These are phyloP conservation scores for Eulemur rufifrons DNA, from an alignment of 2,113 vertebrate genomes.

Conservation along the genomic window DNA sequence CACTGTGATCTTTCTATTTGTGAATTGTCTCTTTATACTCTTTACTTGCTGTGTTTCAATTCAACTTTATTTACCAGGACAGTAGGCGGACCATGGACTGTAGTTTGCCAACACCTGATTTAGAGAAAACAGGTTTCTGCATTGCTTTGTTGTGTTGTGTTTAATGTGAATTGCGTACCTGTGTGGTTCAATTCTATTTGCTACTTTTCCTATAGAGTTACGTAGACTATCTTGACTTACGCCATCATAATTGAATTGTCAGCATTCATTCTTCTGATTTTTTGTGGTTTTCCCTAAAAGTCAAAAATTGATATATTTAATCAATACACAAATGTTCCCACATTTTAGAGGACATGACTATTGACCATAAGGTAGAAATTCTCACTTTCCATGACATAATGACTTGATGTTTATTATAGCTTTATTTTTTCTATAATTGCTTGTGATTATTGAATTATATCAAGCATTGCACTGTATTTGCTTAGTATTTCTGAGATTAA, in stretches of 20 bases:
- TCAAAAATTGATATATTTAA: background rate
- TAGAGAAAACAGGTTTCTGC: background rate
- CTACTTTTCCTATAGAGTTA: background rate
- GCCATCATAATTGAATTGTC: background rate
- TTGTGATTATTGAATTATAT: constrained; percentile 18
- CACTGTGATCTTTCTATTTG: background rate
- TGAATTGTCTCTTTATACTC: background rate
- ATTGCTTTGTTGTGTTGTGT: background rate
- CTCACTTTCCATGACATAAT: constrained; percentile 5
- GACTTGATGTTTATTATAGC: background rate
- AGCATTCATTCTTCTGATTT: background rate
- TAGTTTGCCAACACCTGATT: background rate
- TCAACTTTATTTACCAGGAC: background rate
- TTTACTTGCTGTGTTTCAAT: background rate
- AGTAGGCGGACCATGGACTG: background rate
- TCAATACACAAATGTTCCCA: background rate
- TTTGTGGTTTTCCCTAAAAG: background rate
- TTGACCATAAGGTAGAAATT: background rate
- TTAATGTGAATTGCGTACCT: background rate
- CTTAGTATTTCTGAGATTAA: background rate
- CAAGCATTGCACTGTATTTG: background rate
- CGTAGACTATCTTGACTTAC: background rate
- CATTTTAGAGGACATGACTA: background rate
- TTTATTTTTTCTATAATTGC: background rate
- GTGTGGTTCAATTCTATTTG: background rate